These are phyloP conservation scores for Zosterops japonicus DNA, from an alignment of 2,113 vertebrate species.

Conservation along the genomic window DNA sequence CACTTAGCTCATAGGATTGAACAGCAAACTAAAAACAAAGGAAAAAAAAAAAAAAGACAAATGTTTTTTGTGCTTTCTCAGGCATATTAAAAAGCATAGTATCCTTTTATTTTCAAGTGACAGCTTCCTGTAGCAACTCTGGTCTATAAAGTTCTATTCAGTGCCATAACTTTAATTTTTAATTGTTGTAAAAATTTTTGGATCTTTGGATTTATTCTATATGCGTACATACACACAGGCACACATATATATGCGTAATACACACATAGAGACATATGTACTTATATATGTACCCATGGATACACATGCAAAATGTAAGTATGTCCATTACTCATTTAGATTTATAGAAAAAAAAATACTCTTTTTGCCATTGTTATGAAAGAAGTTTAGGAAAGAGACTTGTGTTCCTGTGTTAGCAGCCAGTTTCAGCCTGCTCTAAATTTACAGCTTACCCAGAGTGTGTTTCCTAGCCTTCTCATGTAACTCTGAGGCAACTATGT, in stretches of 20 bases:
- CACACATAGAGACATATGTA: neutral
- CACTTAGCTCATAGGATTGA: neutral
- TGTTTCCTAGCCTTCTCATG: neutral
- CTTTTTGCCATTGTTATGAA: neutral
- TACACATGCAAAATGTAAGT: neutral
- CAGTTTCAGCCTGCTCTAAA: neutral
- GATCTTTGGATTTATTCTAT: neutral
- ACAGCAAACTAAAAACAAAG: neutral
- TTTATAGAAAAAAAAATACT: neutral
- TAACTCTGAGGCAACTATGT: neutral
- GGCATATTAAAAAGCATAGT: neutral
- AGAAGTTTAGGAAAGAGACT: neutral
- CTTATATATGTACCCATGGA: neutral
- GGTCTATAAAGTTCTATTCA: neutral
- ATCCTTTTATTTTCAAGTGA: neutral
- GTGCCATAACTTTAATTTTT: neutral
- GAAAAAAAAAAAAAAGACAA: neutral
- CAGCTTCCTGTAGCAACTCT: neutral
- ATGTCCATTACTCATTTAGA: neutral
- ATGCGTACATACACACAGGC: neutral
- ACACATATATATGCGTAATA: accelerated
- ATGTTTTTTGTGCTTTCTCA: neutral
- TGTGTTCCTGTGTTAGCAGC: neutral
- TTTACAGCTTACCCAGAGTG: neutral
- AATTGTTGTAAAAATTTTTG: neutral